phyloP scores from a whole-genome alignment of 2,797 vertebrate species.

The Momotus momota region DNA sequence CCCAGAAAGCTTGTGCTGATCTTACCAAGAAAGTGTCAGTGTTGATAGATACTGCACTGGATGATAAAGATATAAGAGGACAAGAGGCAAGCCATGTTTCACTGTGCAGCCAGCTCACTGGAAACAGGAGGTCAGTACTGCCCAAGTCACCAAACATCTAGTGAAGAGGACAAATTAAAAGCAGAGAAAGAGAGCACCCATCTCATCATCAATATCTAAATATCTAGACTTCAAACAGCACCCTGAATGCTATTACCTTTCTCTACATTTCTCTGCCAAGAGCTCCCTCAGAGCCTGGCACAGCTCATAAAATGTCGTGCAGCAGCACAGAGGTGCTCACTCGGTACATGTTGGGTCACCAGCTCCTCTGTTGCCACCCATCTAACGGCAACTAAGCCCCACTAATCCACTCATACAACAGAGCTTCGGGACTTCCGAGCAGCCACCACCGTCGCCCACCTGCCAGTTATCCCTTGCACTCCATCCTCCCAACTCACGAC shows the following conservation, averaged over 20 bases:
- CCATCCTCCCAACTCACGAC: neutral
- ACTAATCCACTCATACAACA: accelerated
- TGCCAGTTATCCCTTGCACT: neutral
- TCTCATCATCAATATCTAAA: neutral
- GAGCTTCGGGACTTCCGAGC: neutral
- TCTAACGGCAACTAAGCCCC: neutral
- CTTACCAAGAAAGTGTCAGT: neutral
- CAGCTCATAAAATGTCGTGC: neutral
- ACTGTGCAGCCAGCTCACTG: neutral
- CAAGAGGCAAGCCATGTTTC: neutral
- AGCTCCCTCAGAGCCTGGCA: neutral
- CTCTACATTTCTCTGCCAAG: neutral
- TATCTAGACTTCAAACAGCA: neutral
- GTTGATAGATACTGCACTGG: neutral
- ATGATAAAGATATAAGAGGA: neutral
- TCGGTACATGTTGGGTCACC: neutral
- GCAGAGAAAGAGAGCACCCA: neutral
- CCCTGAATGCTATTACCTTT: neutral
- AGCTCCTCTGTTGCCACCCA: neutral
- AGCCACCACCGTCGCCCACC: neutral
- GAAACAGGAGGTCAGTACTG: neutral
- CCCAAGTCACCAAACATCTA: neutral
- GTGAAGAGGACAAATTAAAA: neutral
- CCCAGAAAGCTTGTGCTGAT: neutral
- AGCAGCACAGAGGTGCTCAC: neutral